Evolutionary conservation across 2,888 invertebrate species (phyloP).

Genomic region (Neria commutata): DNA sequence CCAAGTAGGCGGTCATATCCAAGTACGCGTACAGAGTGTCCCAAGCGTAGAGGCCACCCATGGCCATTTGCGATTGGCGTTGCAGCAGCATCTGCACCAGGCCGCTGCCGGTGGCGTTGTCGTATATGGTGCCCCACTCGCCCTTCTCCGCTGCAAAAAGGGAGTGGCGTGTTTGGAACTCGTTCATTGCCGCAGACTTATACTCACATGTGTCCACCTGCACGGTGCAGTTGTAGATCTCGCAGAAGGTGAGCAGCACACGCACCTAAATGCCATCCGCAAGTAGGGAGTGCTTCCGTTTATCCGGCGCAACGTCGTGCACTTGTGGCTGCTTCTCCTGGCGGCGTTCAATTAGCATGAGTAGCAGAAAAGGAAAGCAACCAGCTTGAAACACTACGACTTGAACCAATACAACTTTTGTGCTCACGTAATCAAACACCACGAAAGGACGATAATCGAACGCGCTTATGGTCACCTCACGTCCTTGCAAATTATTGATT

Average conservation of each 20-base stretch:
- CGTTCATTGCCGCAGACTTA: too few species aligned
- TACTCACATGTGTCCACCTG: conserved; percentile 51
- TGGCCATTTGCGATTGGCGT: conserved; percentile 65
- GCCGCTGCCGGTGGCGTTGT: conserved; percentile 69
- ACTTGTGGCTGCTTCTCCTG: conserved; percentile 35
- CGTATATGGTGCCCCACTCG: conserved; percentile 70
- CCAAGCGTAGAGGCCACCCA: conserved; percentile 40
- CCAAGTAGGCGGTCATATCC: conserved; percentile 68
- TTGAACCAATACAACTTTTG: neutral
- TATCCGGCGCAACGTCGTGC: conserved; percentile 35
- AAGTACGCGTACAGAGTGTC: conserved; percentile 62
- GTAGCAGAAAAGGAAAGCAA: neutral
- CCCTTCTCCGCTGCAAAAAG: conserved; percentile 52
- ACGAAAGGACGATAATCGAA: conserved; percentile 56
- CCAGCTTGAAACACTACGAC: too few species aligned
- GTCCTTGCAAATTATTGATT: conserved; percentile 44
- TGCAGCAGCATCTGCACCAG: conserved; percentile 67
- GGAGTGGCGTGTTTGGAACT: neutral
- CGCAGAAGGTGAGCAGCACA: conserved; percentile 57
- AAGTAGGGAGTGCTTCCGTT: conserved; percentile 27
- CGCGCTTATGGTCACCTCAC: conserved; percentile 46
- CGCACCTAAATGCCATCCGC: conserved; percentile 67
- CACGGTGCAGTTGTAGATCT: conserved; percentile 62
- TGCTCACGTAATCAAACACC: conserved; percentile 42
- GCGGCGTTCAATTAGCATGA: neutral